Conservation (phyloP, 2,888 invertebrate species). For the Cataglyphis cursor region DNA sequence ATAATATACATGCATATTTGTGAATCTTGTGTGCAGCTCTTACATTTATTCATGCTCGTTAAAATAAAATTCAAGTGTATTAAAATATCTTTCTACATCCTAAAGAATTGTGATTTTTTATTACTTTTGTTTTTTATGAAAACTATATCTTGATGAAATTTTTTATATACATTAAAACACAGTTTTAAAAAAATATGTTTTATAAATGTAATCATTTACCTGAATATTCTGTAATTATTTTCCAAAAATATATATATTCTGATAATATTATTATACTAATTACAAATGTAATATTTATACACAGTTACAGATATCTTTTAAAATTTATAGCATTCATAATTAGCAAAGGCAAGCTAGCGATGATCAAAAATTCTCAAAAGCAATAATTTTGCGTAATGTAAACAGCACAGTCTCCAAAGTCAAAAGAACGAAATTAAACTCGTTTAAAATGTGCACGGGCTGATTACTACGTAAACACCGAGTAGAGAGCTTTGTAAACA, state of each 20-base stretch:
- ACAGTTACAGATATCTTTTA: conserved; percentile 25
- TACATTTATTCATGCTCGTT: background rate
- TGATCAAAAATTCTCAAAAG: conserved; percentile 56
- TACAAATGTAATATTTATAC: conserved; percentile 4
- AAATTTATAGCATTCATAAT: conserved; percentile 34
- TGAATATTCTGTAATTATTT: conserved; percentile 1
- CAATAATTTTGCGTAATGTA: conserved; percentile 47
- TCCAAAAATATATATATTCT: background rate
- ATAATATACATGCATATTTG: conserved; percentile 43
- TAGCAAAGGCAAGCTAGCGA: conserved; percentile 32
- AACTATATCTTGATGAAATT: background rate
- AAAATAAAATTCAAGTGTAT: conserved; percentile 30
- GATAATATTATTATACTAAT: background rate
- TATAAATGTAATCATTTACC: background rate
- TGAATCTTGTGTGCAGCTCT: conserved; percentile 29
- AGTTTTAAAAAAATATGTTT: background rate
- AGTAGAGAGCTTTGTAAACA: conserved; percentile 79
- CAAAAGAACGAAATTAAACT: conserved; percentile 51
- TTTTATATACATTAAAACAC: background rate
- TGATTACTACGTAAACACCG: conserved; percentile 69
- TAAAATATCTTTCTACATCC: conserved; percentile 1
- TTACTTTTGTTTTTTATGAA: background rate
- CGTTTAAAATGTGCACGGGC: conserved; percentile 50
- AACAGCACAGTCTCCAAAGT: conserved; percentile 33
- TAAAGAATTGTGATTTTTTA: conserved; percentile 9